Percentiles rank a stretch among this genome's conserved stretches.
These are phyloP conservation scores for Hyles euphorbiae DNA, from an alignment of 1,140 invertebrate genomes.

Conservation along the genomic window DNA sequence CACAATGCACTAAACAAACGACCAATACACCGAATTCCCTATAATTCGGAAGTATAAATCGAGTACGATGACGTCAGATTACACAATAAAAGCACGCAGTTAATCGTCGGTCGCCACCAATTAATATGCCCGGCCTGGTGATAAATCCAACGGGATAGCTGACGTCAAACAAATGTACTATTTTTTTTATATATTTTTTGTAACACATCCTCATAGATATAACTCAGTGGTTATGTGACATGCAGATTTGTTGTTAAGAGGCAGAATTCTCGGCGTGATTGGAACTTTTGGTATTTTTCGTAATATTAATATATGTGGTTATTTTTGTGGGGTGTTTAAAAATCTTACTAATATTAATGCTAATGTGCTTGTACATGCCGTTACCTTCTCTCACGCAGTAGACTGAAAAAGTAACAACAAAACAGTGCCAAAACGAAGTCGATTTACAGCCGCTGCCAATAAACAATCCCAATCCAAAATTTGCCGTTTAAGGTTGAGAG, in stretches of 20 bases:
- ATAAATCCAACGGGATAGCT: conserved; percentile 43
- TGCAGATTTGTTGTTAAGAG: conserved; percentile 31
- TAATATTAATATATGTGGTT: too few relatives aligned
- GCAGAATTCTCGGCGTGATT: not conserved
- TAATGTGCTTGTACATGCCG: too few relatives aligned
- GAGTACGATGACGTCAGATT: conserved; percentile 22
- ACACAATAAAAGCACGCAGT: conserved; percentile 43
- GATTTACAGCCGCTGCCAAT: too few relatives aligned
- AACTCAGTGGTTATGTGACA: conserved; percentile 58
- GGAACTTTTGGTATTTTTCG: too few relatives aligned
- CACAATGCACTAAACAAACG: conserved; percentile 1
- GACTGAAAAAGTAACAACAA: too few relatives aligned
- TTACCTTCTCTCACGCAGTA: too few relatives aligned
- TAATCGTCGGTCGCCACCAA: conserved; percentile 40
- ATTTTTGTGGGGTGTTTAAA: too few relatives aligned
- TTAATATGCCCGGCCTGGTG: conserved; percentile 36
- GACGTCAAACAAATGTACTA: conserved; percentile 50
- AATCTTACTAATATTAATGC: not conserved
- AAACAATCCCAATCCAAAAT: too few relatives aligned
- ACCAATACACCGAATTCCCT: not conserved
- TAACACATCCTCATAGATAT: conserved; percentile 24
- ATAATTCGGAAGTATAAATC: conserved; percentile 12
- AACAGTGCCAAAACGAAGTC: too few relatives aligned
- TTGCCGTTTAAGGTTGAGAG: too few relatives aligned
- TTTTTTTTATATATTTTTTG: conserved; percentile 24